Percentiles rank a stretch among this genome's conserved stretches.
phyloP scores from a whole-genome alignment of 2,888 invertebrate species.

The Galeopsomyia nigrocyanea region DNA sequence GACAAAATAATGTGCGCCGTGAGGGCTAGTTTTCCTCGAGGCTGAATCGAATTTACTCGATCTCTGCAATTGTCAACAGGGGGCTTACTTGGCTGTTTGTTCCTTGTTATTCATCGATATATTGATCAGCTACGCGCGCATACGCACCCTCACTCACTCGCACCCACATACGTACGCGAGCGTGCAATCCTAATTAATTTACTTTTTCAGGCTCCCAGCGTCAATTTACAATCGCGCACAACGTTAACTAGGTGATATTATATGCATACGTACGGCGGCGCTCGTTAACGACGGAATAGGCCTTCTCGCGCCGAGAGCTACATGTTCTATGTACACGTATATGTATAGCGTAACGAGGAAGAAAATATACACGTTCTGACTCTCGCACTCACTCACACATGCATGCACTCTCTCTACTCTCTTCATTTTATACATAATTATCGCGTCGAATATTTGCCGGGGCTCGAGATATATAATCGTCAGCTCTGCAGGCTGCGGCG shows the following conservation, averaged over 20 bases:
- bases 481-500: conserved; percentile 6
- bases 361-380: conserved; percentile 16
- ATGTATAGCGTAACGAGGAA: conserved; percentile 20
- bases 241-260: conserved; percentile 25
- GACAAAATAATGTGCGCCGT: conserved; percentile 10
- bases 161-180: background rate
- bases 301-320: conserved; percentile 20
- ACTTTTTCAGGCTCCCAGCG: conserved; percentile 9
- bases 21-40: conserved; percentile 8
- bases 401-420: too few relatives aligned
- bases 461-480: conserved; percentile 7
- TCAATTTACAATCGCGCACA: conserved; percentile 27
- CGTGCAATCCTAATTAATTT: conserved; percentile 23
- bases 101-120: conserved; percentile 2
- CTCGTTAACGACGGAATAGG: conserved; percentile 17
- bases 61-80: conserved; percentile 19
- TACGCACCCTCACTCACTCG: background rate
- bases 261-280: background rate
- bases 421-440: conserved; percentile 38
- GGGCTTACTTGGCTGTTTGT: background rate
- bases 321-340: conserved; percentile 7
- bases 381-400: too few relatives aligned
- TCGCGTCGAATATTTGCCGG: conserved; percentile 24
- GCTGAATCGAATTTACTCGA: conserved; percentile 32
- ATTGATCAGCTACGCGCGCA: background rate